These are phyloP conservation scores for Calephelis virginiensis DNA, from an alignment of 1,140 invertebrate genomes.

Conservation along the genomic window DNA sequence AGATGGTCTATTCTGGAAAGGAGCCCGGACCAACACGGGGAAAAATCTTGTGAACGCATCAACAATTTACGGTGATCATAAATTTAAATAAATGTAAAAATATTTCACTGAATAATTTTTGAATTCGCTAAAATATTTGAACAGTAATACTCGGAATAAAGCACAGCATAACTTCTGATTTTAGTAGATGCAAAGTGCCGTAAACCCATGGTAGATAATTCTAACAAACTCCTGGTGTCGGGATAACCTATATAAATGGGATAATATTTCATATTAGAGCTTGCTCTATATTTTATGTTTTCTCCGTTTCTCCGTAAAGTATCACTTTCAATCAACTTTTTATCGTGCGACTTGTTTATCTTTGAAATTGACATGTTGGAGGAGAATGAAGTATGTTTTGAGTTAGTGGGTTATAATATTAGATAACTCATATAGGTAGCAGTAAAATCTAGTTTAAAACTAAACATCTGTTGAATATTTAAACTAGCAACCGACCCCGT, in stretches of 20 bases:
- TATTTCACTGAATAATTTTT: background rate
- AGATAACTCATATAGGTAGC: too few species aligned
- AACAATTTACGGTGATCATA: background rate
- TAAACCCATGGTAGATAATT: slow-evolving; percentile 16
- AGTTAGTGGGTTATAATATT: too few species aligned
- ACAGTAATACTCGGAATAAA: slow-evolving; percentile 1
- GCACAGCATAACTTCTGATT: slow-evolving; percentile 11
- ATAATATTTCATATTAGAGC: slow-evolving; percentile 17
- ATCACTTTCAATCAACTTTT: slow-evolving; percentile 10
- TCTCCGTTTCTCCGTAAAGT: slow-evolving; percentile 1
- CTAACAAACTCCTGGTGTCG: slow-evolving; percentile 9
- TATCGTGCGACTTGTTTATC: background rate
- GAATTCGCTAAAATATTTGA: slow-evolving; percentile 1
- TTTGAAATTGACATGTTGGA: too few species aligned
- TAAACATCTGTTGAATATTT: too few species aligned
- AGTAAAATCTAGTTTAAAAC: too few species aligned
- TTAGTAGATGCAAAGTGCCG: slow-evolving; percentile 4
- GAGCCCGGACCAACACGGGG: too few species aligned
- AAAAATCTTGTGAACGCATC: too few species aligned
- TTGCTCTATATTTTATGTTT: slow-evolving; percentile 12
- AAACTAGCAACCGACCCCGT: too few species aligned
- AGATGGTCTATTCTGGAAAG: too few species aligned
- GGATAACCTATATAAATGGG: slow-evolving; percentile 10
- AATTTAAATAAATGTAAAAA: background rate
- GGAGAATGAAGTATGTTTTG: too few species aligned